Conservation (phyloP, 2,113 vertebrate genomes). For the Neodontobutis hainanensis region DNA sequence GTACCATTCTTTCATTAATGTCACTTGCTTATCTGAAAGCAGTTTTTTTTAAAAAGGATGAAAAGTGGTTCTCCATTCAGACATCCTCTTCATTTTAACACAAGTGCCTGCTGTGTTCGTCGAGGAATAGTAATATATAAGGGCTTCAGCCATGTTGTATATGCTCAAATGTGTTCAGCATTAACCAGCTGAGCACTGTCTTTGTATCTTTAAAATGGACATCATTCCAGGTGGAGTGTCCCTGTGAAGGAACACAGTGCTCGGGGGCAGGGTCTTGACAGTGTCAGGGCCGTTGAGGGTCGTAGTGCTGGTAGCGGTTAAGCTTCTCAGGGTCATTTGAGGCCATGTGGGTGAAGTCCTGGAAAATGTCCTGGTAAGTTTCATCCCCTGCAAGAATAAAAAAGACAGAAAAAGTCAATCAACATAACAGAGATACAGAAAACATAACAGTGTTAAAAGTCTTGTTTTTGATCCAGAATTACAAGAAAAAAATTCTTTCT, state of each 20-base stretch:
- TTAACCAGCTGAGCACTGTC: background rate
- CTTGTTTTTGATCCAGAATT: no score
- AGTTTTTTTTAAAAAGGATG: background rate
- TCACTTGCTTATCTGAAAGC: constrained; percentile 13
- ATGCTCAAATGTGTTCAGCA: constrained; percentile 4
- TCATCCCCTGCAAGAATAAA: constrained; percentile 86
- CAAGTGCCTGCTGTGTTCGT: constrained; percentile 3
- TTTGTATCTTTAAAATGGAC: background rate
- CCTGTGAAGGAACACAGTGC: background rate
- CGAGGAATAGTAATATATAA: background rate
- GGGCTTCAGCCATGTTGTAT: background rate
- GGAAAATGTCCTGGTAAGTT: constrained; percentile 98
- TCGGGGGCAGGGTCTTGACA: background rate
- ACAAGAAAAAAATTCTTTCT: no score
- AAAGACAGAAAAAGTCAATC: constrained; percentile 1
- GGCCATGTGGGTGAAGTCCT: constrained; percentile 99
- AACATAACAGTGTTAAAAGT: no score
- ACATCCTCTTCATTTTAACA: constrained; percentile 17
- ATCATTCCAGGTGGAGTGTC: background rate
- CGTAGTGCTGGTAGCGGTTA: constrained; percentile 89
- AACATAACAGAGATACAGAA: background rate
- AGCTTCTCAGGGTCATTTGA: constrained; percentile 96
- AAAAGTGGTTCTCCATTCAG: constrained; percentile 18
- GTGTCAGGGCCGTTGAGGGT: constrained; percentile 82
- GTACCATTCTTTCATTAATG: constrained; percentile 49